Percentiles rank a stretch among this genome's conserved stretches.
phyloP scores from a whole-genome alignment of 30 jellyfish, hydroid and myxozoan species.

The Aurelia sp. region DNA sequence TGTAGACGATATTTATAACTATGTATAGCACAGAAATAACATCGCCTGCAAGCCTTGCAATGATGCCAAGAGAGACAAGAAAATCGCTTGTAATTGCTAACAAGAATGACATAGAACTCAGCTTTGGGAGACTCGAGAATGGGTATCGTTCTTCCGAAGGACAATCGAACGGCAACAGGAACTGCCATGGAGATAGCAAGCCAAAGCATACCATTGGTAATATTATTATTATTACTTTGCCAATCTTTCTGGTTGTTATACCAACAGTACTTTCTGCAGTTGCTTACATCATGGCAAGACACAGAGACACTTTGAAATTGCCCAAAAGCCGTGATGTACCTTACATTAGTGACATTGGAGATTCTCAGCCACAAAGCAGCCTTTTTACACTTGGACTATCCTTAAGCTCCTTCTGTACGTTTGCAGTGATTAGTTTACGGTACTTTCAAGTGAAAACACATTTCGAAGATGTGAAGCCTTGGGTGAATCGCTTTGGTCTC shows the following conservation, averaged over 20 bases:
- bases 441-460: slow-evolving; percentile 63
- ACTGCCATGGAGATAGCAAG: background rate
- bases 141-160: background rate
- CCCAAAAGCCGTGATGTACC: slow-evolving; percentile 67
- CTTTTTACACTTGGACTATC: slow-evolving; percentile 74
- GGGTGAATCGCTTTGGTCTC: slow-evolving; percentile 45
- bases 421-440: slow-evolving; percentile 60
- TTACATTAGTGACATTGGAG: slow-evolving; percentile 83
- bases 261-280: slow-evolving; percentile 21
- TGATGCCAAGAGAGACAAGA: background rate
- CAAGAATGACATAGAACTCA: background rate
- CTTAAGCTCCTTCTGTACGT: slow-evolving; percentile 65
- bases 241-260: slow-evolving; percentile 24
- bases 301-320: slow-evolving; percentile 18
- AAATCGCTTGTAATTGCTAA: background rate
- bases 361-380: slow-evolving; percentile 81
- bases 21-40: no score
- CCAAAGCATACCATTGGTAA: slow-evolving; percentile 44
- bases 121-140: background rate
- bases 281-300: slow-evolving; percentile 49
- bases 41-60: background rate
- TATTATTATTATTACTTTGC: slow-evolving; percentile 22
- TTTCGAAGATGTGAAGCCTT: slow-evolving; percentile 6
- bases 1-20: no score
- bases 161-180: background rate